Base-by-base conservation (phyloP, 2,797 vertebrate genomes). In the Gymnocypris eckloni region DNA sequence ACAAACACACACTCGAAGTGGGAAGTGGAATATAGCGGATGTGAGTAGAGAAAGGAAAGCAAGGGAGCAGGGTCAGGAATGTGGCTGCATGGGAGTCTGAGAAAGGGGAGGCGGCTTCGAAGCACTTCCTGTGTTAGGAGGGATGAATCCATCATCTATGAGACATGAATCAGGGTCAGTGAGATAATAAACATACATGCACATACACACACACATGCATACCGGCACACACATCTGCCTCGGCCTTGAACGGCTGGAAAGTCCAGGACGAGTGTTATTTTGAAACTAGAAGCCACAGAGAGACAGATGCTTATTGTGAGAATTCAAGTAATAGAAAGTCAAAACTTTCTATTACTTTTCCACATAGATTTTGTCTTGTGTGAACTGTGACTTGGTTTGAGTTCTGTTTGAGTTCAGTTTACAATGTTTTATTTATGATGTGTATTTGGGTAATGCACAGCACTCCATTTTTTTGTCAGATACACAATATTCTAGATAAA, bases 11-110 rank as follows among this genome's bases (percentile, higher is more conserved):
- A 48, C 41, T 50, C 12, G 0, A 73, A 80, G 41, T 85, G 81
- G 89, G 89, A 90, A 89, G 86, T 78, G 76, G 86, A 79, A 82
- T 88, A 71, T 84, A 78, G 76, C 86, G 86, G 86, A 90, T 90
- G 86, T 86, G 67, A 83, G 82, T 75, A 64, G 78, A 78, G 84
- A 89, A 79, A 89, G 88, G 89, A 88, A 90, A 85, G 86, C 48
- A 70, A 79, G 72, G 81, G 71, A 71, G 72, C 79, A 82, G 82
- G 89, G 89, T 88, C 82, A 87, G 82, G 88, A 90, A 88, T 90
- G 86, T 48, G 69, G 83, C 86, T 86, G 80, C 81, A 89, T 64
- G 79, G 76, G 86, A 88, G 84, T 81, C 87, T 85, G 86, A 85
- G 87, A 90, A 86, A 86, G 39, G 72, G 85, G 89, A 86, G 87